Conservation (phyloP, 2,797 vertebrate species). For the Peromyscus nudipes region DNA sequence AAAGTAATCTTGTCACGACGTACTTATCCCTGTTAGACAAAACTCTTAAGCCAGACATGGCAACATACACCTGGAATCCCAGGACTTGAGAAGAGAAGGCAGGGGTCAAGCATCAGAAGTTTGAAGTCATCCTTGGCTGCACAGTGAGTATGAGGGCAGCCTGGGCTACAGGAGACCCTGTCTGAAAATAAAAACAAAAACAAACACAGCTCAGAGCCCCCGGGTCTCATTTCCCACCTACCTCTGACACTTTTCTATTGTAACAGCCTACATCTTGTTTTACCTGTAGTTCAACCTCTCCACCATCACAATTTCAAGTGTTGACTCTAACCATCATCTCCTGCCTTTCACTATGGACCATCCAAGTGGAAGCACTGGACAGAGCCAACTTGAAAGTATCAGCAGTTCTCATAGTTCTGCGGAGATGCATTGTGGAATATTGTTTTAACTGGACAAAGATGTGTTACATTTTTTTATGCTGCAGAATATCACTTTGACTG, state of each 20-base stretch:
- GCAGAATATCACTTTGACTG: no score
- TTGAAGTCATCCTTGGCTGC: background rate
- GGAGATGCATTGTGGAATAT: background rate
- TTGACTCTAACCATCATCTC: background rate
- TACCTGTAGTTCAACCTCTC: background rate
- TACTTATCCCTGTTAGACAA: constrained; percentile 28
- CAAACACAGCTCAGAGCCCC: no score
- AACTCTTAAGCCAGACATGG: background rate
- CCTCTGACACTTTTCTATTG: background rate
- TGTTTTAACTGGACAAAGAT: no score
- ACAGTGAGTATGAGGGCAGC: no score
- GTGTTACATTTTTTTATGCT: no score
- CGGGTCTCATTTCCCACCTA: background rate
- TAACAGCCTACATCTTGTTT: background rate
- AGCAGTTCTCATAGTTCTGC: background rate
- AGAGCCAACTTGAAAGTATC: no score
- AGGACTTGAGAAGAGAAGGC: background rate
- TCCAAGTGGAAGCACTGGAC: no score
- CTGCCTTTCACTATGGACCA: background rate
- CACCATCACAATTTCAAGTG: background rate
- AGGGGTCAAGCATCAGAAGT: background rate
- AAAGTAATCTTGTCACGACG: background rate
- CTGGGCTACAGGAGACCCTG: background rate
- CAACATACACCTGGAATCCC: background rate
- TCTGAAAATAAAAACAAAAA: no score